Percentiles rank a stretch among this genome's conserved stretches.
These are phyloP conservation scores for Pedetes capensis DNA, from an alignment of 2,113 vertebrate genomes.

Conservation along the genomic window DNA sequence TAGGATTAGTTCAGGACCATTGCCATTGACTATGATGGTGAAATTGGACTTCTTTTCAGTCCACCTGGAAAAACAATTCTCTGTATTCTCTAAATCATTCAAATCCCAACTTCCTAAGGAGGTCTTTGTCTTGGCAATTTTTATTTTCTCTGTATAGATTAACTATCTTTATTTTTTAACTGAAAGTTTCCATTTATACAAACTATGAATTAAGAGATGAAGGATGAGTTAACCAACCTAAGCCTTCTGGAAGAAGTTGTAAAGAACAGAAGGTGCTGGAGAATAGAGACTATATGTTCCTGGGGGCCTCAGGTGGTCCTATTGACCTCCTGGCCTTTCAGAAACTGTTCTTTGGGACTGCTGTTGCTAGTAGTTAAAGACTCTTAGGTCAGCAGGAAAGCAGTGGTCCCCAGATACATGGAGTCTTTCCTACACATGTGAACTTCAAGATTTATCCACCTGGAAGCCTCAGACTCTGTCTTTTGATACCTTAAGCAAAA, in stretches of 20 bases:
- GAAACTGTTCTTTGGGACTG: neutral
- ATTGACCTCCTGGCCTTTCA: neutral
- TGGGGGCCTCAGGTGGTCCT: neutral
- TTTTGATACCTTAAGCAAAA: too few relatives aligned
- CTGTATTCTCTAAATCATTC: slow-evolving; percentile 57
- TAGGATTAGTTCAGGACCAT: slow-evolving; percentile 61
- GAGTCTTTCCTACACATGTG: too few relatives aligned
- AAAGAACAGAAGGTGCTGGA: neutral
- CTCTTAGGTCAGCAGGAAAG: neutral
- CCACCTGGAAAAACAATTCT: slow-evolving; percentile 67
- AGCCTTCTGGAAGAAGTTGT: neutral
- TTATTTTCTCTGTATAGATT: neutral
- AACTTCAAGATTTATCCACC: too few relatives aligned
- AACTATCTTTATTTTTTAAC: slow-evolving; percentile 30
- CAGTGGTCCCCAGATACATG: neutral
- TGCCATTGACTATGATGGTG: slow-evolving; percentile 43
- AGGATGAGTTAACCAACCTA: neutral
- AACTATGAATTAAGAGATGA: slow-evolving; percentile 15
- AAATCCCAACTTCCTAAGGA: slow-evolving; percentile 45
- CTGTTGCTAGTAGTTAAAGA: neutral
- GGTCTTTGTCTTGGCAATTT: slow-evolving; percentile 45
- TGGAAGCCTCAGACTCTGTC: too few relatives aligned
- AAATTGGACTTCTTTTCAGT: slow-evolving; percentile 52
- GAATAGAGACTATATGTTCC: neutral
- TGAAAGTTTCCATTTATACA: slow-evolving; percentile 33